Conservation (phyloP, 2,113 vertebrate species). For the Sander vitreus region DNA sequence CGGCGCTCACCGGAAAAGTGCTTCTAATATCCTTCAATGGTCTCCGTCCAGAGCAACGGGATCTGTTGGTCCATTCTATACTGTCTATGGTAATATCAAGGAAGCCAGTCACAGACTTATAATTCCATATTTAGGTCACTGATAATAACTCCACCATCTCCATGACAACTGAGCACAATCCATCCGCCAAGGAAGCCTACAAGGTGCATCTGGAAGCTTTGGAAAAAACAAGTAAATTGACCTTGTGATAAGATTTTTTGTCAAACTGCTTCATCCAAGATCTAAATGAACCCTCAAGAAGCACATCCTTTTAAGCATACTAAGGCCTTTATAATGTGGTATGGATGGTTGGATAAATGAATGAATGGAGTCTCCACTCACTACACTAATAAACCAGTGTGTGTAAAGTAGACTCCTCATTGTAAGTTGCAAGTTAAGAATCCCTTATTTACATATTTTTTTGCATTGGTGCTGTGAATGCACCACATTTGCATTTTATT, state of each 20-base stretch:
- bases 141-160: slow-evolving; percentile 3
- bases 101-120: neutral
- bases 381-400: neutral
- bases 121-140: slow-evolving; percentile 5
- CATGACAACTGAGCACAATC: neutral
- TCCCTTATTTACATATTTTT: neutral
- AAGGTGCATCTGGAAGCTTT: neutral
- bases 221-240: neutral
- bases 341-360: neutral
- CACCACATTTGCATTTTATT: slow-evolving; percentile 13
- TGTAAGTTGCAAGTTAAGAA: neutral
- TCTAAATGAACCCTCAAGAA: neutral
- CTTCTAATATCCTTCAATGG: too few species aligned
- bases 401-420: neutral
- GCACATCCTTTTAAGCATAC: neutral
- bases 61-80: too few species aligned
- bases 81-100: neutral
- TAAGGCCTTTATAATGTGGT: neutral
- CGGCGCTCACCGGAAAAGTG: too few species aligned
- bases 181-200: neutral
- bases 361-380: neutral
- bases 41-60: too few species aligned
- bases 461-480: neutral
- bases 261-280: neutral
- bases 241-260: neutral